Evolutionary conservation across 2,888 invertebrate genomes (phyloP).

Genomic region (Unio delphinus): DNA sequence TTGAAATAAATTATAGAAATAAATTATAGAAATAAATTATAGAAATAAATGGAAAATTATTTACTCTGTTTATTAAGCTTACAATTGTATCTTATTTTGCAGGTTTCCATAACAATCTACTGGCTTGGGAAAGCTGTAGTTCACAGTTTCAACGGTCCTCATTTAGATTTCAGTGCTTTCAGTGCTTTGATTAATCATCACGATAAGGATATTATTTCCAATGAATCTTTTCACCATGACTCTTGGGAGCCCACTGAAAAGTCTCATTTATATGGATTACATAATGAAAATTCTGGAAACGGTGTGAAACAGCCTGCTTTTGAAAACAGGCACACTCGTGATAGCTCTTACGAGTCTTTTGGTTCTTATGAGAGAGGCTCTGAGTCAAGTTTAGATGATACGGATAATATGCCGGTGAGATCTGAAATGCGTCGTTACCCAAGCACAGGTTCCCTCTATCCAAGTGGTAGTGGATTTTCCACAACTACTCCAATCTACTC

Average conservation of each 20-base stretch:
- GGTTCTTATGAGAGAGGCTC: constrained; percentile 57
- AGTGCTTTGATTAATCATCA: constrained; percentile 62
- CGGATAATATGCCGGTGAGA: constrained; percentile 50
- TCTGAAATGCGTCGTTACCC: constrained; percentile 51
- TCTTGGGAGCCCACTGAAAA: constrained; percentile 44
- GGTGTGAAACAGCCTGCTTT: too few relatives aligned
- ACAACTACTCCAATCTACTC: constrained; percentile 28
- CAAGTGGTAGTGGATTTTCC: constrained; percentile 21
- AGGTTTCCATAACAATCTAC: constrained; percentile 69
- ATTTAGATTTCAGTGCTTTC: constrained; percentile 67
- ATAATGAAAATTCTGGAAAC: constrained; percentile 12
- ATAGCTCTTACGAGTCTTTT: constrained; percentile 62
- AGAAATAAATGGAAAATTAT: too few relatives aligned
- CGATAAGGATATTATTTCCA: constrained; percentile 46
- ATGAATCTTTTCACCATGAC: constrained; percentile 41
- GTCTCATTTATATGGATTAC: constrained; percentile 49
- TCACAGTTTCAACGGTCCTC: constrained; percentile 57
- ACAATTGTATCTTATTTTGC: constrained; percentile 13
- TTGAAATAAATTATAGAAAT: too few relatives aligned
- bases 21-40: too few relatives aligned
- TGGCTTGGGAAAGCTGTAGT: constrained; percentile 64
- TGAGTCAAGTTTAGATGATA: constrained; percentile 53
- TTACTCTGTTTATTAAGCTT: too few relatives aligned
- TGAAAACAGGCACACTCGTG: constrained; percentile 40
- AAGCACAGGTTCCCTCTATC: constrained; percentile 43